phyloP scores from a whole-genome alignment of 2,888 invertebrate genomes.

The Protonemura montana region DNA sequence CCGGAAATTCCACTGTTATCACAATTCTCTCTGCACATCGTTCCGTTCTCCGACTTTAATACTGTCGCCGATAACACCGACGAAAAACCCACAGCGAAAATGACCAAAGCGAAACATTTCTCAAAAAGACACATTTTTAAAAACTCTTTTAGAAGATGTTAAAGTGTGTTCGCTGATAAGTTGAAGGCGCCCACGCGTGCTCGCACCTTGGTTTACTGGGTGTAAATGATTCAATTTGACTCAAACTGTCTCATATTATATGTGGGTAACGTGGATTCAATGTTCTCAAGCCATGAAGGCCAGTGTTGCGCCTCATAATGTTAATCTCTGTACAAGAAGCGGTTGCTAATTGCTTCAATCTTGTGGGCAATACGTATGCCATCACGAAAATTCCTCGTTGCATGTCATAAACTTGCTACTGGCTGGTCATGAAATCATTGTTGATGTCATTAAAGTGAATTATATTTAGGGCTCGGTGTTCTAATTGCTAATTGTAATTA shows the following conservation, averaged over 20 bases:
- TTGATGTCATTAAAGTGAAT: background rate
- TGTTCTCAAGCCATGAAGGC: conserved; percentile 21
- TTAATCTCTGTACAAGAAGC: background rate
- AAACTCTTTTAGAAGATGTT: background rate
- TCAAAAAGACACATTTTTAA: background rate
- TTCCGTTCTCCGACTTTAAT: background rate
- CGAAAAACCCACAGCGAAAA: background rate
- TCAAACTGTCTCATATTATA: conserved; percentile 19
- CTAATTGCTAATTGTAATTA: background rate
- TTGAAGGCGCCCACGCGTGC: background rate
- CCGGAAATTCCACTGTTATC: background rate
- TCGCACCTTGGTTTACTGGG: background rate
- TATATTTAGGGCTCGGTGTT: background rate
- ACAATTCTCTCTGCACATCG: background rate
- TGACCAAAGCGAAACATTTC: background rate
- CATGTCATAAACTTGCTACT: background rate
- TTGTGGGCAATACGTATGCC: background rate
- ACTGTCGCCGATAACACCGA: background rate
- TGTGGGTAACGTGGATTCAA: background rate
- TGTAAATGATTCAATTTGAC: conserved; percentile 21
- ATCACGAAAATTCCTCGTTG: too few species aligned
- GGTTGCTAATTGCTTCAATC: background rate
- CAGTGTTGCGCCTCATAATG: background rate
- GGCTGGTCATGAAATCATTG: background rate
- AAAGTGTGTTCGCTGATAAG: too few species aligned